Evolutionary conservation across 2,888 invertebrate genomes (phyloP).

Genomic region (Arctia plantaginis): DNA sequence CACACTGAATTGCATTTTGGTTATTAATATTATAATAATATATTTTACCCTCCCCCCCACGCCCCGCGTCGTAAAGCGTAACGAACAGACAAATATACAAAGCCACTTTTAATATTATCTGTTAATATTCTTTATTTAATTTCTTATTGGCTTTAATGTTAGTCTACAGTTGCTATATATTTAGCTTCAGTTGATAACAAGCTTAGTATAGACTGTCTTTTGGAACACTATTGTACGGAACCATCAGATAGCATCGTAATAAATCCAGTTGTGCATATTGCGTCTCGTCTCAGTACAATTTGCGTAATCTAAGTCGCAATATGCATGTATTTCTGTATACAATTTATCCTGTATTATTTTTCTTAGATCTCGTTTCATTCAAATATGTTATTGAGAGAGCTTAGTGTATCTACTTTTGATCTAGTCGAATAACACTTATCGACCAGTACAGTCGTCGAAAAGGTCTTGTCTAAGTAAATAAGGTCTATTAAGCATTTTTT

Average conservation of each 20-base stretch:
- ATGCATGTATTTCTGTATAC: not conserved
- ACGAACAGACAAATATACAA: not conserved
- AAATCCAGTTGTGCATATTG: not conserved
- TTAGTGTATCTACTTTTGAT: not conserved
- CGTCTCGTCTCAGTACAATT: not conserved
- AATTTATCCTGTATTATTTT: not conserved
- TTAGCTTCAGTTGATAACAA: not conserved
- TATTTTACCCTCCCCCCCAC: too few relatives aligned
- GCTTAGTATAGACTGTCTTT: not conserved
- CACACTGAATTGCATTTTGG: not conserved
- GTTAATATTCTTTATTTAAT: not conserved
- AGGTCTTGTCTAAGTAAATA: not conserved
- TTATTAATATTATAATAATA: not conserved
- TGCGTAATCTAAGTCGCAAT: not conserved
- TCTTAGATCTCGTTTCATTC: not conserved
- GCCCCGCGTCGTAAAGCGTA: not conserved
- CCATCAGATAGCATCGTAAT: not conserved
- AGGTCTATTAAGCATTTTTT: not conserved
- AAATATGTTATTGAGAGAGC: not conserved
- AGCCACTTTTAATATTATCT: not conserved
- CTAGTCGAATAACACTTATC: not conserved
- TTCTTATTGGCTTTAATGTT: not conserved
- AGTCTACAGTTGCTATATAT: not conserved
- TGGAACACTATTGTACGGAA: not conserved
- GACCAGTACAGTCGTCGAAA: too few relatives aligned